Conservation (phyloP, 2,888 invertebrate species). For the Parthenolecanium corni region DNA sequence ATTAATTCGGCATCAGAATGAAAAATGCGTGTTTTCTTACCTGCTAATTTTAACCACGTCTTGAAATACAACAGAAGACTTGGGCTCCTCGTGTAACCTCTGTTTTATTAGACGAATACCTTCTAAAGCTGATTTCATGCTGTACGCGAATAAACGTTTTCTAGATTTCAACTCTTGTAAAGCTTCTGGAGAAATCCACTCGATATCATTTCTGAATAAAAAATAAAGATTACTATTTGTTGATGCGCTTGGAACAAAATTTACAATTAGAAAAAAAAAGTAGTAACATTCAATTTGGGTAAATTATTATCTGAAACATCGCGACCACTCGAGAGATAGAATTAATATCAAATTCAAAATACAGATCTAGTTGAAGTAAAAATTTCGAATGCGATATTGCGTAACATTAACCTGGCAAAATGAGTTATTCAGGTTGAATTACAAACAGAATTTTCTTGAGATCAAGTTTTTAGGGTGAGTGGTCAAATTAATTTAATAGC, state of each 20-base stretch:
- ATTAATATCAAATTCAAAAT: too few relatives aligned
- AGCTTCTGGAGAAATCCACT: conserved; percentile 45
- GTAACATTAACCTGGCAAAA: too few relatives aligned
- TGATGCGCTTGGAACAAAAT: too few relatives aligned
- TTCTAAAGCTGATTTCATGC: conserved; percentile 42
- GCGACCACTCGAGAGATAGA: neutral
- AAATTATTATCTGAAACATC: neutral
- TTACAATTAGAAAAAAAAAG: too few relatives aligned
- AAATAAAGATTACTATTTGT: neutral
- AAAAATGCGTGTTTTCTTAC: neutral
- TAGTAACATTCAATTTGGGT: neutral
- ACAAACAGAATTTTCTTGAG: too few relatives aligned
- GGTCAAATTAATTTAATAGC: too few relatives aligned
- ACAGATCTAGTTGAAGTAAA: too few relatives aligned
- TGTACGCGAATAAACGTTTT: conserved; percentile 49
- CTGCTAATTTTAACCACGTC: conserved; percentile 28
- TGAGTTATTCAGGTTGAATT: too few relatives aligned
- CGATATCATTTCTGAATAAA: conserved; percentile 19
- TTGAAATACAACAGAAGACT: conserved; percentile 26
- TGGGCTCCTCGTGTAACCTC: conserved; percentile 17
- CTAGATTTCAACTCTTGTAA: conserved; percentile 39
- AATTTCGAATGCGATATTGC: too few relatives aligned
- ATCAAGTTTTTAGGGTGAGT: too few relatives aligned
- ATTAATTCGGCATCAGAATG: neutral
- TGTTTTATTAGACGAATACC: conserved; percentile 36